Percentiles rank a stretch among this genome's conserved stretches.
Conservation (phyloP, 2,797 vertebrate genomes). For the Sebastes variabilis region DNA sequence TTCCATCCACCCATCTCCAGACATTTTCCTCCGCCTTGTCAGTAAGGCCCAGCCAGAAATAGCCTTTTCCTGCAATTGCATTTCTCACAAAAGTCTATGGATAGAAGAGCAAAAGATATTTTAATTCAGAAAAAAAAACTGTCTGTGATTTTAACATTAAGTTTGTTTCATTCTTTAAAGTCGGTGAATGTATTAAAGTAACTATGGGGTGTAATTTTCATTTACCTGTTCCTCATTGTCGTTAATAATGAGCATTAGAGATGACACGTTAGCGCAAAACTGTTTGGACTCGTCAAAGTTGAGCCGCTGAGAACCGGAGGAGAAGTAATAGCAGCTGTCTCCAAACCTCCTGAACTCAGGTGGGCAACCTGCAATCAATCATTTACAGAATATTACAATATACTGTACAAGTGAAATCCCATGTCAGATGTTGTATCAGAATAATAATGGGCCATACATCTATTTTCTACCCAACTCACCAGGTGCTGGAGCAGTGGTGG, state of each 20-base stretch:
- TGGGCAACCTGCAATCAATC: conserved; percentile 85
- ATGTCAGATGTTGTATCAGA: not conserved
- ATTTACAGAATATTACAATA: not conserved
- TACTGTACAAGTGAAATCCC: not conserved
- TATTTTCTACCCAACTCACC: conserved; percentile 60
- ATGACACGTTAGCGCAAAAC: conserved; percentile 86
- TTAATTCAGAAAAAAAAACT: not conserved
- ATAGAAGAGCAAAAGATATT: conserved; percentile 2
- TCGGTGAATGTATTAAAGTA: not conserved
- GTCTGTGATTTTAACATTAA: not conserved
- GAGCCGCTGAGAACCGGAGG: conserved; percentile 81
- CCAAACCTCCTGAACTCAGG: conserved; percentile 88
- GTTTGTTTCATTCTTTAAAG: not conserved
- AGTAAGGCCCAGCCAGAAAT: conserved; percentile 95
- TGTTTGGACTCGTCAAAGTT: conserved; percentile 88
- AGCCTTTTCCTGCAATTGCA: conserved; percentile 86
- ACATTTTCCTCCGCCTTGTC: conserved; percentile 88
- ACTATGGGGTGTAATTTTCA: not conserved
- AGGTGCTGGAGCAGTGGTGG: conserved; percentile 36
- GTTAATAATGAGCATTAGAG: conserved; percentile 91
- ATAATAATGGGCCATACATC: not conserved
- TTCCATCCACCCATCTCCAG: conserved; percentile 96
- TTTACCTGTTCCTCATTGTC: conserved; percentile 92
- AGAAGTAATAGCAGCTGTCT: conserved; percentile 94
- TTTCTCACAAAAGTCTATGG: conserved; percentile 90